phyloP scores from a whole-genome alignment of 2,888 invertebrate species.

The Acanthopleura granulata region DNA sequence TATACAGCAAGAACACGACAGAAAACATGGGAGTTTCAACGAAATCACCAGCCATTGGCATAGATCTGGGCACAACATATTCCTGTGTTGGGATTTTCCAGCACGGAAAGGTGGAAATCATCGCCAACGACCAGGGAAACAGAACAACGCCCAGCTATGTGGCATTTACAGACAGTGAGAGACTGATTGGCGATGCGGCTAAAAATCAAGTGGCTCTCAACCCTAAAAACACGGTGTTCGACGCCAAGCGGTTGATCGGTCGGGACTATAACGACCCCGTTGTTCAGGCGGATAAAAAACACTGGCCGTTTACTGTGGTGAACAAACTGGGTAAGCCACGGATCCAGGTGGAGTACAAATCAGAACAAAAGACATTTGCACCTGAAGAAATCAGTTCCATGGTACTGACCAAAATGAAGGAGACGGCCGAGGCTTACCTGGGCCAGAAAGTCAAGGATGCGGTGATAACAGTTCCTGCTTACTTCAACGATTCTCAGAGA shows the following conservation, averaged over 20 bases:
- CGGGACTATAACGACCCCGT: conserved; percentile 57
- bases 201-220: conserved; percentile 75
- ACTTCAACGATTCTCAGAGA: conserved; percentile 73
- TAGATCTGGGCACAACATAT: conserved; percentile 88
- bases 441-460: conserved; percentile 75
- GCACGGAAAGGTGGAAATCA: conserved; percentile 70
- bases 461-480: conserved; percentile 70
- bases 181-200: conserved; percentile 69
- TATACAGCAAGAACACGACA: not conserved
- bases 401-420: conserved; percentile 92
- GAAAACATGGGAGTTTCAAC: not conserved
- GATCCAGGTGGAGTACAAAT: conserved; percentile 75
- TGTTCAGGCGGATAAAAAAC: conserved; percentile 62
- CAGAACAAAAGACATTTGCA: conserved; percentile 86
- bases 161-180: conserved; percentile 75
- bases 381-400: conserved; percentile 92
- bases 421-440: conserved; percentile 70
- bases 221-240: conserved; percentile 79
- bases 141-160: conserved; percentile 80
- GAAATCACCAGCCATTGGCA: conserved; percentile 78
- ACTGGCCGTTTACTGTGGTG: conserved; percentile 61
- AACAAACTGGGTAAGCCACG: conserved; percentile 54
- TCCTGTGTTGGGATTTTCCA: conserved; percentile 71
- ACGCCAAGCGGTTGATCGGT: conserved; percentile 65
- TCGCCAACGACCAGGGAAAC: conserved; percentile 74